Percentiles rank a stretch among this genome's conserved stretches.
Evolutionary conservation across 2,113 vertebrate genomes (phyloP).

Genomic region (Leptobrachium leishanense): DNA sequence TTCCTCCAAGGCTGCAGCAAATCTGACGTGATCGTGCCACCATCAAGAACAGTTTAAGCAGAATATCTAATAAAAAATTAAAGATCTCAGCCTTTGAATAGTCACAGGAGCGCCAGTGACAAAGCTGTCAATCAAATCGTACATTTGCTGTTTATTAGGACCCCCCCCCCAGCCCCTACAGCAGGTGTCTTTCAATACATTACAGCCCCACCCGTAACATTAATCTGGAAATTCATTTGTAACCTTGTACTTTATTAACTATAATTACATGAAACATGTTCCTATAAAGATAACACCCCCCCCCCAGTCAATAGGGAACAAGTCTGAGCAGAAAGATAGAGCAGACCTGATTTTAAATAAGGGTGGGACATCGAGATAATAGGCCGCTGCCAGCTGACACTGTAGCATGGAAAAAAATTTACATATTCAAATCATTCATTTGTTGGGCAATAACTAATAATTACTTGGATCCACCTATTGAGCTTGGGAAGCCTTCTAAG

Average conservation of each 20-base stretch:
- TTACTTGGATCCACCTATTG: too few relatives aligned
- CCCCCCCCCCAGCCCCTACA: too few relatives aligned
- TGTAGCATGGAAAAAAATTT: too few relatives aligned
- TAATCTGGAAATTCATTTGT: background rate
- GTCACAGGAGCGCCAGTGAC: background rate
- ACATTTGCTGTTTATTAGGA: conserved; percentile 4
- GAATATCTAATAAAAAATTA: too few relatives aligned
- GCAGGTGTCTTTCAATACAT: background rate
- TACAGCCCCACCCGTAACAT: background rate
- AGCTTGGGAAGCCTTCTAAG: too few relatives aligned
- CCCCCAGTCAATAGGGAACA: background rate
- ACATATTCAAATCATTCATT: too few relatives aligned
- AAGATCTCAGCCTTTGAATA: background rate
- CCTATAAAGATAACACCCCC: conserved; percentile 22
- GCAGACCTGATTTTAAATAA: background rate
- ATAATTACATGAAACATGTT: conserved; percentile 39
- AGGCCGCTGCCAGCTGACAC: conserved; percentile 16
- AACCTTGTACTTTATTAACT: conserved; percentile 15
- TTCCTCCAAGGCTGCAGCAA: background rate
- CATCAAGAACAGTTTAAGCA: background rate
- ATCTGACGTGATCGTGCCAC: background rate
- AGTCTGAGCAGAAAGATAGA: background rate
- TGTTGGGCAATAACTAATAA: too few relatives aligned
- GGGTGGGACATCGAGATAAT: conserved; percentile 22
- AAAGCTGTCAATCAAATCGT: conserved; percentile 3